Evolutionary conservation across 2,797 vertebrate species (phyloP), one percentile per base, ranked within the genome.

Genomic region (Periophthalmus magnuspinnatus): DNA sequence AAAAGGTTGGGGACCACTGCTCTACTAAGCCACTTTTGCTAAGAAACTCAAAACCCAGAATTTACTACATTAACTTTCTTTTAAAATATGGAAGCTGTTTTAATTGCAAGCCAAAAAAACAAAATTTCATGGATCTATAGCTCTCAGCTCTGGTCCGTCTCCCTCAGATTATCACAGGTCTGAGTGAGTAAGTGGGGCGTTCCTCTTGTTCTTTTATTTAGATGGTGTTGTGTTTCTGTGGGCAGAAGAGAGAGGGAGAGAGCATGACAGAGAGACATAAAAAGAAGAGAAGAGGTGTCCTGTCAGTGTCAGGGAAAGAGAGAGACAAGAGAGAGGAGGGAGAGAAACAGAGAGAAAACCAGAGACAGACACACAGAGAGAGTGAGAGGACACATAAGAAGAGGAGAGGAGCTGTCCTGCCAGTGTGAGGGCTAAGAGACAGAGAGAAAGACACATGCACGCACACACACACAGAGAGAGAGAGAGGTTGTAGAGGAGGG

Each of bases 171-270:
- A 11, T 80, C 70, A 34, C 65, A 80, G 69, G 67, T 77, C 78
- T 73, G 36, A 61, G 65, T 60, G 55, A 45, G 62, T 79, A 73
- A 72, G 84, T 80, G 79, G 69, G 66, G 64, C 63, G 71, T 33
- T 28, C 28, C 85, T 70, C 47, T 61, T 45, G 70, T 71, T 93
- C 87, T 92, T 93, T 93, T 92, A 91, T 93, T 93, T 88, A 90
- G 81, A 83, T 80, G 88, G 91, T 89, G 91, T 93, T 92, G 87
- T 88, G 87, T 94, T 93, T 88, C 90, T 84, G 75, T 38, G 74
- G 69, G 82, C 84, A 93, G 84, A 91, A 86, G 90, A 89, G 74
- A 22, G 54, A 45, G 41, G 41, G 41, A 36, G 7, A n/a, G n/a
- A 45, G 41, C 9, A 9, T 11, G 38, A 5, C n/a, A n/a, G 10